Evolutionary conservation across 2,888 invertebrate genomes (phyloP), one percentile per base, ranked within the genome.

Genomic region (Cheiracanthium punctorium): DNA sequence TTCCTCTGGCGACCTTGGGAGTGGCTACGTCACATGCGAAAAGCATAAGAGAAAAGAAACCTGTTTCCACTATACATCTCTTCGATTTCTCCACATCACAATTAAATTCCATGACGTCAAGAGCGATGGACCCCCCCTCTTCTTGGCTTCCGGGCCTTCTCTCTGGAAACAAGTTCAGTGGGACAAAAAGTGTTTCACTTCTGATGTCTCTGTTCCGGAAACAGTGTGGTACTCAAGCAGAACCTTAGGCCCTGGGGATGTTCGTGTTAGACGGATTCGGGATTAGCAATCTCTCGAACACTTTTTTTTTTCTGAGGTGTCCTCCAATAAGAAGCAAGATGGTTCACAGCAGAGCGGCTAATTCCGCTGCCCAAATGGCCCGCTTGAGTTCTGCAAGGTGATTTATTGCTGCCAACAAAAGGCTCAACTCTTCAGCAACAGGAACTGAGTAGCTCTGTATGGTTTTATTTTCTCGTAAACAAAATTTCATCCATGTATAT

Each of bases 61-160:
- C 58, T 58, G 58, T 58, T 58, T 24, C 12, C 24, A 10, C 43
- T 10, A 10, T 58, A 17, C 58, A 7, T 58, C 24, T 12, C n/a
- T 58, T 58, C 58, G 58, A 58, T 58, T 58, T 58, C 58, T 58
- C 24, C 58, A 58, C 58, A 24, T 58, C 14, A 24, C 24, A 58
- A 58, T 58, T n/a, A 58, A 58, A 5, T 17, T 17, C 48, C 2
- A 17, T 58, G 24, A 58, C 20, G 24, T 24, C 58, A 58, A 7
- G 4, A 2, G 20, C 5, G 24, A 20, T 58, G 24, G 58, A 24
- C 58, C 58, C 58, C 58, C 24, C 24, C 24, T 17, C 17, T 48
- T 10, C 12, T 2, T 58, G 20, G 7, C 43, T 48, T 48, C 43
- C 43, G 43, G 43, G 43, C 58, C 58, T 2, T 2, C 2, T 37